Evolutionary conservation across 2,888 invertebrate species (phyloP).

Genomic region (Leptura quadrifasciata): DNA sequence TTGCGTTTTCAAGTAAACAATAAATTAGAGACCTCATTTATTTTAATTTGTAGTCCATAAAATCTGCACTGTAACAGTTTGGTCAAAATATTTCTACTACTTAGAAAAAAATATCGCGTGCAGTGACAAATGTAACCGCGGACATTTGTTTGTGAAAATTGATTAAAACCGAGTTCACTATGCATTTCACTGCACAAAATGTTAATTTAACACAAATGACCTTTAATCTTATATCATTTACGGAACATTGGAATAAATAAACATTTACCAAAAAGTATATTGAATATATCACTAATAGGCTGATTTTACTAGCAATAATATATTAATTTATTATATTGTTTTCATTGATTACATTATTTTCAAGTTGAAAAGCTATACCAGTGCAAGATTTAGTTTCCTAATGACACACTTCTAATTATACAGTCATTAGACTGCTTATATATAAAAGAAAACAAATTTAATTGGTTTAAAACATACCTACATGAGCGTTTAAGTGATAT

Average conservation of each 20-base stretch:
- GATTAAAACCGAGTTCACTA: no score
- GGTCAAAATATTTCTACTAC: no score
- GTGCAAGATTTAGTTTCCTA: neutral
- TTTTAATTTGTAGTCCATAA: no score
- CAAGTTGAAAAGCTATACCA: neutral
- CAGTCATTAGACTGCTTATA: neutral
- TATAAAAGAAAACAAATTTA: slow-evolving; percentile 16
- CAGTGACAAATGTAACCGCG: no score
- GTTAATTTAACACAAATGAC: no score
- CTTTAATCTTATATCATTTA: neutral
- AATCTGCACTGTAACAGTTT: no score
- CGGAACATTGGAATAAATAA: neutral
- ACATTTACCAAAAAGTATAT: neutral
- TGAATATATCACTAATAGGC: neutral
- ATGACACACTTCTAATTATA: slow-evolving; percentile 19
- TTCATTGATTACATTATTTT: neutral
- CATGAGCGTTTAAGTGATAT: slow-evolving; percentile 6
- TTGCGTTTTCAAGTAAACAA: no score
- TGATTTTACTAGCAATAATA: neutral
- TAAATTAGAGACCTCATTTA: no score
- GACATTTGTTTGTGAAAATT: no score
- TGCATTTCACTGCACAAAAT: no score
- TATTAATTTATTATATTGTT: neutral
- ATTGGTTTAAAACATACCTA: slow-evolving; percentile 21
- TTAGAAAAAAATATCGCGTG: no score